Base-by-base conservation (phyloP, 2,113 vertebrate genomes). In the Mormoops blainvillei region DNA sequence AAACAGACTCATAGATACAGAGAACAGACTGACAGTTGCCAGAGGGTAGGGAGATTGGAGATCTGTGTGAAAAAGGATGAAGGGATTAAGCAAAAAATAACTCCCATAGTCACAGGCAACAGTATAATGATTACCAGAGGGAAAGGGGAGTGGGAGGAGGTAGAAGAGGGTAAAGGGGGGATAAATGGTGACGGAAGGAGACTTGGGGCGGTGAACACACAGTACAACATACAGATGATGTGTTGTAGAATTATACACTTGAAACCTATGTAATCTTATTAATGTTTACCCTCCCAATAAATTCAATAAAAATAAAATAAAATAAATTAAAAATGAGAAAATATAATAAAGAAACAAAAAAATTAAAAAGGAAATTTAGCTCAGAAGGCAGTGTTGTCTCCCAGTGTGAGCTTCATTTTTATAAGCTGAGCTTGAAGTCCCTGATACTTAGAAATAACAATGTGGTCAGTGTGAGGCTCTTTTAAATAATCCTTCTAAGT, bases 361-460 rank as follows among this genome's bases (percentile, higher is more conserved):
- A n/a, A 65, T 65, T 33, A n/a, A n/a, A 65, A 65, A 96, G 96
- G 77, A 97, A 38, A 89, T 97, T 97, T 91, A 54, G 94, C 87
- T 87, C 93, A 65, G 71, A 97, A 97, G 70, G 73, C 41, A 91
- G 65, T 91, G 84, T 94, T 97, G 89, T 96, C 89, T 93, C 76
- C 54, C 50, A 97, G 82, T 56, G 70, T 45, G 68, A 87, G 67
- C n/a, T 97, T 97, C 95, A 77, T 96, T 97, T 96, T 97, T 94
- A 93, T 96, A 89, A 97, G 95, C 91, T 95, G 71, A 97, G 67
- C 87, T 94, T 96, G 82, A 96, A 97, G 93, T 94, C 86, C 41
- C 82, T 98, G 96, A 94, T 96, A 98, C 97, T 97, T 98, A 95
- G 38, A 97, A 98, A 97, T 78, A 88, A 97, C 90, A 97, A 24